Evolutionary conservation across 2,797 vertebrate genomes (phyloP).

Genomic region (Pelochelys cantorii): DNA sequence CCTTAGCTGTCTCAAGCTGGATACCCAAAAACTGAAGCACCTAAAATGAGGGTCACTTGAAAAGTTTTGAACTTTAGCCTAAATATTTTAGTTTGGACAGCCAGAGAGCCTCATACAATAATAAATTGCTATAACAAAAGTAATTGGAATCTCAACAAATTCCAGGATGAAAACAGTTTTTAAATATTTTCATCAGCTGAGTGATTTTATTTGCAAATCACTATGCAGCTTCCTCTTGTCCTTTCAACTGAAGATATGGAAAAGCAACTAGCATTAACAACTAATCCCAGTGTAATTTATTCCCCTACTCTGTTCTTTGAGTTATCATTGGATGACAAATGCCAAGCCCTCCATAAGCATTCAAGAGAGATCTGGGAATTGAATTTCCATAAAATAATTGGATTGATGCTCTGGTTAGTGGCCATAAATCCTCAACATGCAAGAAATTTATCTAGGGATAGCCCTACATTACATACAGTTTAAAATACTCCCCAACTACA

Average conservation of each 20-base stretch:
- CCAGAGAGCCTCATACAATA: neutral
- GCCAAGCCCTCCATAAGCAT: neutral
- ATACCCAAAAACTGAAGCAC: neutral
- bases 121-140: neutral
- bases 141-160: neutral
- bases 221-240: neutral
- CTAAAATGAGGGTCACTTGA: neutral
- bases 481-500: neutral
- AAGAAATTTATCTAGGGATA: neutral
- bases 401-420: neutral
- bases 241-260: neutral
- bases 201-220: neutral
- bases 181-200: neutral
- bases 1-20: neutral
- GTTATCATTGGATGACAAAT: accelerated
- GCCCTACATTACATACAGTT: neutral
- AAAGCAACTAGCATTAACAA: neutral
- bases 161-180: neutral
- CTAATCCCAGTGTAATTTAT: neutral
- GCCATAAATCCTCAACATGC: neutral
- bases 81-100: neutral
- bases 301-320: neutral
- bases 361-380: neutral
- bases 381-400: neutral
- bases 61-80: neutral